These are phyloP conservation scores for Drosophila sproati DNA, from an alignment of 1,140 invertebrate genomes.

Conservation along the genomic window DNA sequence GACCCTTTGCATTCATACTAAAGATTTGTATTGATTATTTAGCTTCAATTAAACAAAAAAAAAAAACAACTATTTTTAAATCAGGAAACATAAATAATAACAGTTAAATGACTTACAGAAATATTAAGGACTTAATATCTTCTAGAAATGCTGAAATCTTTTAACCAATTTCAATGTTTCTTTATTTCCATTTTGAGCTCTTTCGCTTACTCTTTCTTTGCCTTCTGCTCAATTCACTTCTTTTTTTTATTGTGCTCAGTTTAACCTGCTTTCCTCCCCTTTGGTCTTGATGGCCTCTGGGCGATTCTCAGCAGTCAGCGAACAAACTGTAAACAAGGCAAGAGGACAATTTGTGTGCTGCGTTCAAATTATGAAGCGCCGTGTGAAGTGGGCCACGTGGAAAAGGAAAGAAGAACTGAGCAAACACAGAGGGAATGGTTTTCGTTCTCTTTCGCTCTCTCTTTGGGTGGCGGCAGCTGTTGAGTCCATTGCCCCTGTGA, in stretches of 20 bases:
- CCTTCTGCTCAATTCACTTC: conserved; percentile 32
- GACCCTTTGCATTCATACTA: too few species aligned
- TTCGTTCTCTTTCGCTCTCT: conserved; percentile 11
- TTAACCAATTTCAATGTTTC: neutral
- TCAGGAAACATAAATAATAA: too few species aligned
- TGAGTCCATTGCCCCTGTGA: conserved; percentile 52
- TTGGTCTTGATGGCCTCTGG: neutral
- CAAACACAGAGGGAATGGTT: conserved; percentile 23
- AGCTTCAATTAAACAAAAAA: too few species aligned
- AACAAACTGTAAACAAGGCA: conserved; percentile 46
- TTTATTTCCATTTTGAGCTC: conserved; percentile 5
- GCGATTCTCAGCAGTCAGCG: conserved; percentile 11
- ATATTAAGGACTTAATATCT: too few species aligned
- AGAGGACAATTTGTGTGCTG: conserved; percentile 46
- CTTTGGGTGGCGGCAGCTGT: conserved; percentile 34
- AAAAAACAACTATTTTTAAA: too few species aligned
- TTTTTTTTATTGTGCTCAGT: neutral
- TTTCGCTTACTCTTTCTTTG: conserved; percentile 1
- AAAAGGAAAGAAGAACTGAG: conserved; percentile 27
- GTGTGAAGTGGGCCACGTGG: conserved; percentile 67
- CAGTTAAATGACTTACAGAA: too few species aligned
- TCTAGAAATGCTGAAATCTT: neutral
- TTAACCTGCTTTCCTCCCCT: neutral
- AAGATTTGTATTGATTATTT: too few species aligned
- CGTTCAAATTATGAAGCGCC: conserved; percentile 50